Evolutionary conservation across 2,113 vertebrate species (phyloP), one percentile per base, ranked within the genome.

Genomic region (Xyrauchen texanus): DNA sequence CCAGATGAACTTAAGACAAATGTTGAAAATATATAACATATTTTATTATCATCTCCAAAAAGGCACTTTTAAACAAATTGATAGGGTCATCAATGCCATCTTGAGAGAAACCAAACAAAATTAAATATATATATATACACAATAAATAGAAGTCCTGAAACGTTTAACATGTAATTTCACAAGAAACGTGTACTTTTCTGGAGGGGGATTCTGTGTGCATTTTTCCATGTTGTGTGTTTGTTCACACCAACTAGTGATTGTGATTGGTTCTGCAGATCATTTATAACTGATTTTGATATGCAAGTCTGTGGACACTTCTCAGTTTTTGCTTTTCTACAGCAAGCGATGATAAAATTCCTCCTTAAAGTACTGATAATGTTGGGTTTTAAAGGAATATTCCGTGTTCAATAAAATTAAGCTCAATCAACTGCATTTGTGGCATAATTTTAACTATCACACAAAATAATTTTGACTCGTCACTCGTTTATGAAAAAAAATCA

Each of bases 71-170:
- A 69, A 84, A 82, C 74, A 85, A 52, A 71, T 49, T 78, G 45
- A 66, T 34, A 65, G 78, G 80, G 85, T 82, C 84, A 58, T 68
- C 81, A 87, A 87, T 87, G 88, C 85, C 86, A 88, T 76, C 71
- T 78, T 72, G 76, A 84, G 81, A 88, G 81, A 86, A 70, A 86
- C 79, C 79, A 87, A 84, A 74, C 86, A 89, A 88, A 92, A 91
- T 93, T 93, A 94, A 94, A 94, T 93, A 93, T 92, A 81, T 84
- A 72, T 77, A 58, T 62, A 49, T 47, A 74, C 90, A 93, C 88
- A 93, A 92, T 93, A 94, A 93, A 93, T 93, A 92, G 84, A 5
- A 70, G 77, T 78, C 66, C 55, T 67, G 21, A 34, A 34, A 34
- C 21, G 3, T 34, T 34, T 34, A 34, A 34, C 21, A 34, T 34